Evolutionary conservation across 1,140 invertebrate genomes (phyloP), one percentile per base, ranked within the genome.

Genomic region (Bombus ignitus): DNA sequence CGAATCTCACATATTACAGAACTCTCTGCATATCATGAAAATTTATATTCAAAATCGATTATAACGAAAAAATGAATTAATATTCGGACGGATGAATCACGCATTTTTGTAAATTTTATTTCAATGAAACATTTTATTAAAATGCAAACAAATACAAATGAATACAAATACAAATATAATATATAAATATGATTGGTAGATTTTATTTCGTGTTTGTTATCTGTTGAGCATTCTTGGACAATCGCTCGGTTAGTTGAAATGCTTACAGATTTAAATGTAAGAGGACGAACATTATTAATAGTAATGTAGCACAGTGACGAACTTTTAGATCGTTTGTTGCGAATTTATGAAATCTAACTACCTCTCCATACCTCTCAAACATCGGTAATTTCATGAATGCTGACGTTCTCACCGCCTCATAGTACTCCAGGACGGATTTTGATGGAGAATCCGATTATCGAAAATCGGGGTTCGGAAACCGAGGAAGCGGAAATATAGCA

Each of bases 401-500:
- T 78, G 70, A 42, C 32, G 39, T 81, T 82, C 44, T 73, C 79
- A 66, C 10, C 47, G 53, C 47, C 72, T 66, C 44, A 57, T 76
- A 87, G 79, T 76, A 44, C 53, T 80, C 44, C 65, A 39, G 39
- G 35, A 79, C 35, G 80, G 83, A 89, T 89, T 88, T 86, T 39
- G 53, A 42, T 37, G 85, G 80, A 86, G 88, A 91, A 93, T 91
- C 89, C 91, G 91, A 92, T 92, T 92, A 93, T 92, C 81, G 81
- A 85, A 88, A 92, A 88, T 88, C 84, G 70, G 85, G 85, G 62
- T 86, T 91, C 59, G 57, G 59, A 86, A 85, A 86, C 73, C 83
- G 76, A 73, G 80, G 74, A 76, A 88, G 85, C 85, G 87, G 75
- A 90, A 92, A 91, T 89, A 88, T 81, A 90, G 81, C 70, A 83